Evolutionary conservation across 2,797 vertebrate genomes (phyloP), one percentile per base, ranked within the genome.

Genomic region (Chlorospingus flavigularis): DNA sequence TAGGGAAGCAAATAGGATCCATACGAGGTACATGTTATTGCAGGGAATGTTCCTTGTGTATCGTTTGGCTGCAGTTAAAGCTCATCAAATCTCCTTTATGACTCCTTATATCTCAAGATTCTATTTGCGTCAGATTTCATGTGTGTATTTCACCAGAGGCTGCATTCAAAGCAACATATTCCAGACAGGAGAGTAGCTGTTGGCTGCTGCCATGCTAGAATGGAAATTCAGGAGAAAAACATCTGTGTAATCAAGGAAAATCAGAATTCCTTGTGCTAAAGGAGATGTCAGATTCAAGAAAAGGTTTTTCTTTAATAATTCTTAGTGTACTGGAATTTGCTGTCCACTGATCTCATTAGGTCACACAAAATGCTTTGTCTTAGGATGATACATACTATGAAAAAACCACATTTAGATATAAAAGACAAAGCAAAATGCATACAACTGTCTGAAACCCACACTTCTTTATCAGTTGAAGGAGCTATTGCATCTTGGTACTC

Each of bases 1-100:
- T 54, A 31, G 88, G 95, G 97, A 97, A 98, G 96, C 94, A 97
- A 98, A 98, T 94, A 97, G 78, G 92, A 92, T 94, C 92, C 96
- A 93, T 97, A 86, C 60, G 55, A 97, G 94, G 85, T 83, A 85
- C 94, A 80, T 65, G 48, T 65, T 89, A 63, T 42, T 81, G 83
- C 57, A 47, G 92, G 74, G 53, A 57, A 31, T 61, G 61, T 82
- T 85, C 71, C 72, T 91, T 9, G 4, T 82, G 18, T 86, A 79
- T 54, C 20, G 15, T 86, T 94, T 11, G 1, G 26, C 79, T 95
- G 79, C 89, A 92, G 93, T 95, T 96, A 88, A 88, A 95, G 61
- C 84, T 65, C 66, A 92, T 95, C 81, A 62, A 45, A 48, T 92
- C 76, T 95, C 86, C 57, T 93, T 95, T 93, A 76, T 90, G 91